Base-by-base conservation (phyloP, 2,888 invertebrate species). In the Rhodophaea formosa region DNA sequence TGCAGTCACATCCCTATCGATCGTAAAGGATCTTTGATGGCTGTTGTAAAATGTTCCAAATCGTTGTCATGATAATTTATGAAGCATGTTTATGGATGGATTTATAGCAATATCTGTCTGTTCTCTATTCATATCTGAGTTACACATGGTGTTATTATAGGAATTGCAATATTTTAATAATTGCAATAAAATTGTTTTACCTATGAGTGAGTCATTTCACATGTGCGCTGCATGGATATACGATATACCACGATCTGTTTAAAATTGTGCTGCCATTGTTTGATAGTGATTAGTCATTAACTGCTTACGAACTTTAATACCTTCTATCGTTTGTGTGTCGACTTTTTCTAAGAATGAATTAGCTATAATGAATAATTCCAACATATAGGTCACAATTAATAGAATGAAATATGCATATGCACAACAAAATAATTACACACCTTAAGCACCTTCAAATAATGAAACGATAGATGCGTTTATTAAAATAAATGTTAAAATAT, bases 21-120 rank as follows among this genome's bases (percentile, higher is more conserved):
- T 89, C 90, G 84, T 90, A 90, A 90, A 90, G 82, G 76, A 82
- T 79, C 78, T 86, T 90, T 90, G 84, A 90, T 91, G 71, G 86
- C 84, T 69, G 90, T 78, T 91, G 88, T 91, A 90, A 91, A 91
- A 91, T 85, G 84, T 81, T 85, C 88, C 83, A 84, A 89, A 90
- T 89, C 82, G 86, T 83, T 82, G 86, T 84, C 87, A 77, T 89
- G 86, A 91, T 89, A 90, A 90, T 90, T 91, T 90, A 88, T 87
- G 88, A 84, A 83, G 77, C 91, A 85, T 90, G 87, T 89, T 90
- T 89, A 91, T 88, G 85, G 86, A 80, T 72, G 75, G 73, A 80
- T 88, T 90, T 89, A 90, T 85, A 80, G 76, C 79, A 64, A 80
- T 80, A 81, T 82, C 71, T 77, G 75, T 78, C 73, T 80, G 74